Evolutionary conservation across 2,888 invertebrate species (phyloP).

Genomic region (Lepidochrysops patricia): DNA sequence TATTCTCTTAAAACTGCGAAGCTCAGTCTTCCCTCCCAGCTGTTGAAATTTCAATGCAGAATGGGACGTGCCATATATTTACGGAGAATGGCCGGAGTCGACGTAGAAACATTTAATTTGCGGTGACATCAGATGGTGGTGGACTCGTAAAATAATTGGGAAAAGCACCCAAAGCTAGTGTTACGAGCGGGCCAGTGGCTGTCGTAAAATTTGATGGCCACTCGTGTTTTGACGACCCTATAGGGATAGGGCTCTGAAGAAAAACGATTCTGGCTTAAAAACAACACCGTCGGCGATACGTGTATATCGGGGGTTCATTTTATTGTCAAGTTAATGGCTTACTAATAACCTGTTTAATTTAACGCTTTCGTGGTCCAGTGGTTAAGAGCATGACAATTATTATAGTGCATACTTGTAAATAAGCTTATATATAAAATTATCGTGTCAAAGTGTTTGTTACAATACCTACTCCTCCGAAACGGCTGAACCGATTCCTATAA

Average conservation of each 20-base stretch:
- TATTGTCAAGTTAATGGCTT: background rate
- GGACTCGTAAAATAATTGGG: slow-evolving; percentile 47
- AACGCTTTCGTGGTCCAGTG: background rate
- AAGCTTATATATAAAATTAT: too few species aligned
- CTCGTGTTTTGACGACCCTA: slow-evolving; percentile 33
- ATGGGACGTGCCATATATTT: background rate
- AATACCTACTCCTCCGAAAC: too few species aligned
- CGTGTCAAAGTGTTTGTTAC: too few species aligned
- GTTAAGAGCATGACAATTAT: too few species aligned
- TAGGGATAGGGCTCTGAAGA: slow-evolving; percentile 17
- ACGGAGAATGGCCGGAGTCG: background rate
- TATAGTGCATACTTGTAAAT: too few species aligned
- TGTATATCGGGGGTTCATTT: background rate
- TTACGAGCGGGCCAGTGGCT: slow-evolving; percentile 41
- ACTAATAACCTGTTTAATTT: too few species aligned
- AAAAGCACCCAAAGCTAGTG: slow-evolving; percentile 45
- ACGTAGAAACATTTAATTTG: slow-evolving; percentile 3
- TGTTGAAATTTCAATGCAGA: background rate
- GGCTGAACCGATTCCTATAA: too few species aligned
- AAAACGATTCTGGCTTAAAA: slow-evolving; percentile 8
- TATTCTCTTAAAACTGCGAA: too few species aligned
- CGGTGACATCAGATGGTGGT: slow-evolving; percentile 10
- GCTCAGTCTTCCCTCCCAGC: too few species aligned
- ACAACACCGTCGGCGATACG: slow-evolving; percentile 4
- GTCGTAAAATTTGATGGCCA: slow-evolving; percentile 58